Evolutionary conservation across 2,113 vertebrate species (phyloP), one percentile per base, ranked within the genome.

Genomic region (Puntigrus tetrazona): DNA sequence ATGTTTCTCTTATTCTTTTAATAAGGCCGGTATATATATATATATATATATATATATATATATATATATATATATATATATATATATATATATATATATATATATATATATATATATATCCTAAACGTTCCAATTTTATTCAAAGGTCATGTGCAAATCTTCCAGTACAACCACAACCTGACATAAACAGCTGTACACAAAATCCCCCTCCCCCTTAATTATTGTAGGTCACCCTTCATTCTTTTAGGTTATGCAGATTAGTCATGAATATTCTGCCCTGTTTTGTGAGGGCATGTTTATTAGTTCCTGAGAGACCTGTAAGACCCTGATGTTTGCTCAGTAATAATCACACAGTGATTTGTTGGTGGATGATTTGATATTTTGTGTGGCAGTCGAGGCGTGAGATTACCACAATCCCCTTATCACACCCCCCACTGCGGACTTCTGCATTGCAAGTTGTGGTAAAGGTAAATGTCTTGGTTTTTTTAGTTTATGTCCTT

Each of bases 341-440:
- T 84, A 72, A 78, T 85, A 79, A 83, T 86, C 87, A 81, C 63
- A 70, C 45, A 82, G 72, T 84, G 65, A 86, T 86, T 88, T 86
- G 82, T 78, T 80, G 11, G 75, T 82, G 78, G 82, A 70, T 82
- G 45, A 82, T 82, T 82, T 70, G 63, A 73, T 74, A 78, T 86
- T 88, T 84, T 88, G 63, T 74, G 67, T 73, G 55, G 52, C 70
- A 59, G 22, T 36, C 22, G 55, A 81, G 7, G 77, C 55, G 10
- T 50, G 20, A 78, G 78, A 88, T 86, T 84, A 84, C 16, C 7
- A 47, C 83, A 79, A 38, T 84, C 18, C 84, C 74, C 25, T 83
- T 74, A 81, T 73, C 69, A n/a, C 7, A 86, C 78, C 82, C 45
- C 52, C 84, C 47, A 27, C 38, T 78, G 72, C 81, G 84, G 18